Conservation (phyloP, 30 jellyfish, hydroid and myxozoan genomes). For the Mastigias papua region DNA sequence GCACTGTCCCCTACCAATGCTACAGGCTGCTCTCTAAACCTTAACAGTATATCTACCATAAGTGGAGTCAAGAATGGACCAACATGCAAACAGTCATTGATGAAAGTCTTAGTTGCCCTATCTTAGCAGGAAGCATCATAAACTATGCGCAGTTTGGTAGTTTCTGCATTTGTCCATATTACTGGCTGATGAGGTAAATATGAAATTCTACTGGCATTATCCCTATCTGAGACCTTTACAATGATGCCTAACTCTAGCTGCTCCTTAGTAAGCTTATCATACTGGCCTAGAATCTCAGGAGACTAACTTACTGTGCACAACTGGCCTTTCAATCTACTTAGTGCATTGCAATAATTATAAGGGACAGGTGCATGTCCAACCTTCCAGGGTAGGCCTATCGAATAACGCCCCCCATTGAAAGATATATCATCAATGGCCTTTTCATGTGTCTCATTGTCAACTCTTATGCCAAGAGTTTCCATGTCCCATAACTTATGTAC, state of each 20-base stretch:
- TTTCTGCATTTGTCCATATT: neutral
- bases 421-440: conserved; percentile 31
- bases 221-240: neutral
- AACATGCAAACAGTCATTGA: conserved; percentile 26
- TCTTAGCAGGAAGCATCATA: conserved; percentile 2
- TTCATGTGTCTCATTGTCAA: conserved; percentile 58
- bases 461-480: conserved; percentile 58
- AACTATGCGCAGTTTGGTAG: neutral
- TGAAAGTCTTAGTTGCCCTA: neutral
- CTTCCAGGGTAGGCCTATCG: conserved; percentile 74
- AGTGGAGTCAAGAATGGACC: conserved; percentile 31
- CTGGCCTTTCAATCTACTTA: conserved; percentile 1
- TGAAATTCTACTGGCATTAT: neutral
- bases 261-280: neutral
- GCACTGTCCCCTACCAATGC: conserved; percentile 18
- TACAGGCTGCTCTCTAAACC: conserved; percentile 4
- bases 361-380: conserved; percentile 61
- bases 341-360: neutral
- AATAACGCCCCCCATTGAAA: conserved; percentile 55
- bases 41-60: conserved; percentile 4
- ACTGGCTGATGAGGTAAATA: conserved; percentile 64
- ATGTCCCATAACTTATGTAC: conserved; percentile 58
- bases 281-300: conserved; percentile 1
- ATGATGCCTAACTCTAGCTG: conserved; percentile 1
- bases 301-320: neutral